Evolutionary conservation across 2,113 vertebrate species (phyloP).

Genomic region (Arizona elegans): DNA sequence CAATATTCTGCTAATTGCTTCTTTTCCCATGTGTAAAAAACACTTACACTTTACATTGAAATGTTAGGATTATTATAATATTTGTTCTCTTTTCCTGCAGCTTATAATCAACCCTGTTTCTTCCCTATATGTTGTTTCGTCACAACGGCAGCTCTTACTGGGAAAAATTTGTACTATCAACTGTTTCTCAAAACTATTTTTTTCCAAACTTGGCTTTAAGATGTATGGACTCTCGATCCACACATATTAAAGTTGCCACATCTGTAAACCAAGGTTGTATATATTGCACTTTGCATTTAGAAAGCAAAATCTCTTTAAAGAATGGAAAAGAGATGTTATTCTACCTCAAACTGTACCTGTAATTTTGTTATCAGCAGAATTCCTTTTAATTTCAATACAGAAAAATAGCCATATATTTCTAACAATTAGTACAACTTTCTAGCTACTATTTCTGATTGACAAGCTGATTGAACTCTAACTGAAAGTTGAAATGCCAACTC

Average conservation of each 20-base stretch:
- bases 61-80: neutral
- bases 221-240: neutral
- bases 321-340: neutral
- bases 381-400: neutral
- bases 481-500: neutral
- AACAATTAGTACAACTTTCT: neutral
- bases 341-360: neutral
- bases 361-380: neutral
- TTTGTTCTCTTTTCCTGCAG: neutral
- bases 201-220: neutral
- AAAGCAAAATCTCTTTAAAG: neutral
- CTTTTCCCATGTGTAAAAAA: neutral
- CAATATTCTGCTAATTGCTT: neutral
- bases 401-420: neutral
- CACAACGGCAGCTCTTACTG: neutral
- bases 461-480: neutral
- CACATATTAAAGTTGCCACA: neutral
- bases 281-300: neutral
- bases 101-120: neutral
- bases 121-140: neutral
- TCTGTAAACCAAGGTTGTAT: neutral
- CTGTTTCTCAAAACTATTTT: neutral
- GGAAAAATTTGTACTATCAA: neutral
- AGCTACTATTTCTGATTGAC: neutral
- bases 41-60: neutral